phyloP scores from a whole-genome alignment of 2,888 invertebrate species.

The Muscina levida region DNA sequence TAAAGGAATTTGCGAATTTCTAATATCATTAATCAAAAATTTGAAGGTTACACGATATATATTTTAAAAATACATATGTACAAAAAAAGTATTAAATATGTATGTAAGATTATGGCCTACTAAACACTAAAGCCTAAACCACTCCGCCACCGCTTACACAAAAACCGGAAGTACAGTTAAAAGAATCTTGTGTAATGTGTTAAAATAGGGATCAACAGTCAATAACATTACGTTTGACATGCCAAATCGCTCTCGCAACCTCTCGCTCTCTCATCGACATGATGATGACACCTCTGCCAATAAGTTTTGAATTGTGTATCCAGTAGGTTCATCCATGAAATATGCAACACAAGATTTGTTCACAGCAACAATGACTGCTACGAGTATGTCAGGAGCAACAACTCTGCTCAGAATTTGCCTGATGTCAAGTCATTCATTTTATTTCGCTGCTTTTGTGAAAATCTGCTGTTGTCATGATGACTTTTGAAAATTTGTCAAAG shows the following conservation, averaged over 20 bases:
- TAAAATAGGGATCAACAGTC: conserved; percentile 67
- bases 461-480: conserved; percentile 66
- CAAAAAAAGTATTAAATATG: too few species aligned
- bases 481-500: conserved; percentile 65
- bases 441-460: conserved; percentile 39
- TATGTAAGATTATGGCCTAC: too few species aligned
- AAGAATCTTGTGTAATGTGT: conserved; percentile 53
- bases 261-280: neutral
- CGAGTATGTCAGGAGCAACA: conserved; percentile 16
- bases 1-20: too few species aligned
- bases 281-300: neutral
- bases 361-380: conserved; percentile 1
- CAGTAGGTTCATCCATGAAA: conserved; percentile 13
- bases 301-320: conserved; percentile 29
- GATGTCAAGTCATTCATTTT: conserved; percentile 47
- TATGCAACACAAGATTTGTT: conserved; percentile 15
- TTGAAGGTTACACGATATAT: too few species aligned
- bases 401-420: conserved; percentile 49
- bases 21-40: too few species aligned
- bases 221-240: conserved; percentile 68
- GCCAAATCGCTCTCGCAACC: conserved; percentile 60
- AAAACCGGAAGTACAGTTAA: neutral
- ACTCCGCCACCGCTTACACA: conserved; percentile 6
- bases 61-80: too few species aligned
- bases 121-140: too few species aligned